Evolutionary conservation across 2,888 invertebrate species (phyloP).

Genomic region (Heliothis peltigera): DNA sequence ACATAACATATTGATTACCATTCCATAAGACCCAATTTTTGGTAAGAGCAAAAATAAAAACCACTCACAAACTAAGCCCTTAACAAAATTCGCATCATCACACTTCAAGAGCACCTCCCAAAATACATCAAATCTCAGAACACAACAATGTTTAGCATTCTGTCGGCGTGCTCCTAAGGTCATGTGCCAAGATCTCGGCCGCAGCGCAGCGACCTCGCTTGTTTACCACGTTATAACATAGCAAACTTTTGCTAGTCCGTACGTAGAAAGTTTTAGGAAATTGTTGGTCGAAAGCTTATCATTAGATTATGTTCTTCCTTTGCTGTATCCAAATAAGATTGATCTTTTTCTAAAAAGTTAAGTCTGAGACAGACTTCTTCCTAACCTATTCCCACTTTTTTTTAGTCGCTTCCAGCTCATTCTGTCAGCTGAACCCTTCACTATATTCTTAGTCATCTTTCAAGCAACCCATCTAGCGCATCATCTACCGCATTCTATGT

Average conservation of each 20-base stretch:
- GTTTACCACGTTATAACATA: slow-evolving; percentile 1
- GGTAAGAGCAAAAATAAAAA: background rate
- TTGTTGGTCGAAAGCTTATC: background rate
- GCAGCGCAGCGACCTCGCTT: slow-evolving; percentile 46
- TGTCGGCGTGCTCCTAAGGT: slow-evolving; percentile 50
- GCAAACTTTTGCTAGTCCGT: background rate
- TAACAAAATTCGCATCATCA: background rate
- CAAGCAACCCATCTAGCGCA: too few relatives aligned
- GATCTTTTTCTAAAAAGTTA: too few relatives aligned
- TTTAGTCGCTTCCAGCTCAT: too few relatives aligned
- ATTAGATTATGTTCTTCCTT: too few relatives aligned
- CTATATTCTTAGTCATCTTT: too few relatives aligned
- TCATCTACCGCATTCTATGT: too few relatives aligned
- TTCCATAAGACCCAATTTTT: too few relatives aligned
- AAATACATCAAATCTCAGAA: slow-evolving; percentile 28
- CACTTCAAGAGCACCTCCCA: slow-evolving; percentile 17
- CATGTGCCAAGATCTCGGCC: slow-evolving; percentile 68
- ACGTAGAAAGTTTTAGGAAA: background rate
- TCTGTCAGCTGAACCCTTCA: too few relatives aligned
- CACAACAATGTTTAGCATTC: slow-evolving; percentile 56
- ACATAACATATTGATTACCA: too few relatives aligned
- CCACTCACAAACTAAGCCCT: background rate
- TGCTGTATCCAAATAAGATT: too few relatives aligned
- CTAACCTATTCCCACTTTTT: too few relatives aligned
- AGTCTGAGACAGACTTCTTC: too few relatives aligned